These are phyloP conservation scores for Pharmacophagus antenor DNA, from an alignment of 2,888 invertebrate genomes.

Conservation along the genomic window DNA sequence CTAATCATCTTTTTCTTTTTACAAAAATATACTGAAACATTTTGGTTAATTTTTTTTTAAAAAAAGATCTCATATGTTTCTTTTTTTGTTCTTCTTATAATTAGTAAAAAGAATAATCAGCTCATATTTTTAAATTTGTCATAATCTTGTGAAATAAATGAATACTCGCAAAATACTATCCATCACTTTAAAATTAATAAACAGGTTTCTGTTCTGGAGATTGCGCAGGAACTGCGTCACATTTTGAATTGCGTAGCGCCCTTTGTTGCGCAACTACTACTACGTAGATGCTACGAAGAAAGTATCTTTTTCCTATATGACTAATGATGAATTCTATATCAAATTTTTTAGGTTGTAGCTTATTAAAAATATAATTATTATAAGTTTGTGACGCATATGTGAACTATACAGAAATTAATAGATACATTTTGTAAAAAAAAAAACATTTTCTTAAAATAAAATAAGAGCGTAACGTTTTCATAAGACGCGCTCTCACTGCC, in stretches of 20 bases:
- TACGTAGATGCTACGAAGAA: conserved; percentile 7
- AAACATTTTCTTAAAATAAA: not conserved
- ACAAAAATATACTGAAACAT: too few relatives aligned
- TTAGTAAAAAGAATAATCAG: too few relatives aligned
- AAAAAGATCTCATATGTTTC: too few relatives aligned
- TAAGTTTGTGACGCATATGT: not conserved
- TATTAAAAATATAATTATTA: not conserved
- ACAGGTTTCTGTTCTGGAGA: not conserved
- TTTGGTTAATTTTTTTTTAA: too few relatives aligned
- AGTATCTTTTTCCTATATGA: too few relatives aligned
- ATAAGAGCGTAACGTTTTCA: not conserved
- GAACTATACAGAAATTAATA: not conserved
- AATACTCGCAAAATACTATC: too few relatives aligned
- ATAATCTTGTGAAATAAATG: not conserved
- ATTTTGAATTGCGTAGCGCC: conserved; percentile 11
- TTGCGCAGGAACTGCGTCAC: conserved; percentile 1
- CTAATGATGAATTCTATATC: too few relatives aligned
- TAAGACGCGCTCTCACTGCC: conserved; percentile 3
- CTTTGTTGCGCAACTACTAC: conserved; percentile 8
- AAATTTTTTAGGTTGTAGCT: too few relatives aligned
- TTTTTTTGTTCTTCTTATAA: too few relatives aligned
- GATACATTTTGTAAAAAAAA: not conserved
- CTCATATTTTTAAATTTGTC: too few relatives aligned
- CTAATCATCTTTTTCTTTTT: too few relatives aligned
- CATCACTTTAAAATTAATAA: too few relatives aligned